These are phyloP conservation scores for Cinclus mexicanus DNA, from an alignment of 2,113 vertebrate genomes.

Conservation along the genomic window DNA sequence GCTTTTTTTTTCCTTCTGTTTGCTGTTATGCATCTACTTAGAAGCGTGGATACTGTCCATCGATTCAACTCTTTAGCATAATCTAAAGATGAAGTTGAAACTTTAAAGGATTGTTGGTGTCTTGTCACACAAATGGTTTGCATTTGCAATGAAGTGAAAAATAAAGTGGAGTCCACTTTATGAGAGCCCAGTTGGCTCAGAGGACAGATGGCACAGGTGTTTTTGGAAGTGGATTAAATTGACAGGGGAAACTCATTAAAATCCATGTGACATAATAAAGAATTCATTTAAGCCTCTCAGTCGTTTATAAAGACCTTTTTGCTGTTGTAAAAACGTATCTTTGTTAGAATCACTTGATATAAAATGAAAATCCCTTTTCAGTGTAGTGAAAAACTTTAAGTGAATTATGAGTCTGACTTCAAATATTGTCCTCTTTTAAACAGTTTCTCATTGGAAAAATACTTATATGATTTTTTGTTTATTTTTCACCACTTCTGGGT, in stretches of 20 bases:
- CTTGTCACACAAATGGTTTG: background rate
- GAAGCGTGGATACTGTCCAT: background rate
- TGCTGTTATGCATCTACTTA: background rate
- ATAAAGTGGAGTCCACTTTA: background rate
- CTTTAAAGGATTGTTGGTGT: background rate
- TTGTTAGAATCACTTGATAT: background rate
- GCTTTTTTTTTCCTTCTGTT: background rate
- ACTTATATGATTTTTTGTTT: background rate
- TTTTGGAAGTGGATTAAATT: conserved; percentile 13
- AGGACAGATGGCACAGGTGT: conserved; percentile 15
- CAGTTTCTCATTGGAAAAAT: background rate
- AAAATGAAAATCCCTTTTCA: background rate
- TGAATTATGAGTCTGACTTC: background rate
- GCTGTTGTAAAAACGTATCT: background rate
- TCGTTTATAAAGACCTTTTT: background rate
- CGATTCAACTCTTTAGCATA: background rate
- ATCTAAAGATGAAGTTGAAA: background rate
- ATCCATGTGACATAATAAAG: background rate
- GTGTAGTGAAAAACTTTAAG: background rate
- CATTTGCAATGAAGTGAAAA: background rate
- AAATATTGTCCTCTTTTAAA: background rate
- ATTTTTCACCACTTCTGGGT: background rate
- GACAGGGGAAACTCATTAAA: conserved; percentile 19
- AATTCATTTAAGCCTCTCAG: background rate
- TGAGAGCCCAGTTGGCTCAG: background rate